Base-by-base conservation (phyloP, 2,888 invertebrate species). In the Halictus quadricinctus region DNA sequence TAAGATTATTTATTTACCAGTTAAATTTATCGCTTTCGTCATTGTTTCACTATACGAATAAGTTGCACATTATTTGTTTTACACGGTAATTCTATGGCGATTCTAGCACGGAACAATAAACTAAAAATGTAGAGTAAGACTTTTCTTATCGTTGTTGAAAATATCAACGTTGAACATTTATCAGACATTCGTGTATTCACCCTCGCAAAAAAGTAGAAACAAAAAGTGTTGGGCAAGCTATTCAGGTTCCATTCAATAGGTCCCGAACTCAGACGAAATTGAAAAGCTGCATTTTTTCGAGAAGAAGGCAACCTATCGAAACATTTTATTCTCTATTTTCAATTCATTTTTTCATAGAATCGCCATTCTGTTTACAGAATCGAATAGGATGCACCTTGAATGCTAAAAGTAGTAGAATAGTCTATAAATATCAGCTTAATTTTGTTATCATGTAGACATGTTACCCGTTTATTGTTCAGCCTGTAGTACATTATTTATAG, bases 271-370 rank as follows among this genome's bases (percentile, higher is more conserved):
- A 15, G 25, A 6, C 13, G 60, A 25, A 60, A 60, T 60, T 60
- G 25, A 29, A 60, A 60, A 60, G 60, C 60, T 60, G 6, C 60
- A 60, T 25, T 60, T 60, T 60, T 25, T 60, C 25, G 25, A 25
- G 25, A 21, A 25, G 60, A 6, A 60, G 12, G 60, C 13, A 25
- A 60, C 6, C 60, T 25, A 60, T 25, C 60, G 6, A 60, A 60
- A 25, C 60, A 60, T 60, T 25, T 60, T 25, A 60, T 60, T 25
- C 25, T 25, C 60, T 15, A 13, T 25, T 60, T 25, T 60, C 25
- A 60, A 60, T 60, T 60, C 13, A 60, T 60, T 58, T 58, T 58
- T 21, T n/a, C 54, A n/a, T n/a, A 58, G n/a, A 58, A 58, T 58
- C 54, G 18, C 10, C 54, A n/a, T 10, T 60, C 13, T 60, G 5